Evolutionary conservation across 1,140 invertebrate genomes (phyloP), one percentile per base, ranked within the genome.

Genomic region (Lordiphosa collinella): DNA sequence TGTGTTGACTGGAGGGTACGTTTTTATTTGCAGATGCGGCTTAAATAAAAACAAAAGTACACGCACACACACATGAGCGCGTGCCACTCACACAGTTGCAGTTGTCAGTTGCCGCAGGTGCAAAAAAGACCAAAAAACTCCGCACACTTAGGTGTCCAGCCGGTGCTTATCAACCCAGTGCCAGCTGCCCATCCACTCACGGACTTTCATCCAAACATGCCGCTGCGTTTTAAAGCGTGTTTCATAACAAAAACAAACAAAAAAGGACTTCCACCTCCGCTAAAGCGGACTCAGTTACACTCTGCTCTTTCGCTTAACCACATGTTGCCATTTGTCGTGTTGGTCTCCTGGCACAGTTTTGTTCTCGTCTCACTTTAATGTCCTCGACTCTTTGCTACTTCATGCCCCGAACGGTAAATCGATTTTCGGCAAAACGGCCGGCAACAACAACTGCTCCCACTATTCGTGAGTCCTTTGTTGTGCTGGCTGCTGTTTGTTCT

Each of bases 401-500:
- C 32, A 34, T 53, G 49, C 52, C 47, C 41, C 41, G 51, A 41
- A 12, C 25, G 55, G 31, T 47, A 82, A 29, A 82, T 82, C 76
- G 76, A 82, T 82, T 80, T 84, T 68, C 37, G 62, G 72, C 41
- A 50, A 48, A 56, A 57, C 70, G 60, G 55, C 55, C 50, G 71
- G 43, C 76, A 50, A 38, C 57, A 59, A 14, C 53, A 71, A 47
- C 57, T n/a, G n/a, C 11, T 38, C 18, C 35, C 22, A 13, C n/a
- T 13, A 44, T 44, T 29, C 11, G 41, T 31, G 11, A 31, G 22
- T 44, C 25, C n/a, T 35, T 16, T 35, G 32, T 16, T 22, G 32
- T 35, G 4, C 32, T 18, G 9, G 31, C 9, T 38, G 55, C 18
- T 44, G n/a, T 34, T 12, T 29, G 6, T 34, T 3, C 2, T 64